Evolutionary conservation across 2,113 vertebrate genomes (phyloP).

Genomic region (Trochalopteron elliotii): DNA sequence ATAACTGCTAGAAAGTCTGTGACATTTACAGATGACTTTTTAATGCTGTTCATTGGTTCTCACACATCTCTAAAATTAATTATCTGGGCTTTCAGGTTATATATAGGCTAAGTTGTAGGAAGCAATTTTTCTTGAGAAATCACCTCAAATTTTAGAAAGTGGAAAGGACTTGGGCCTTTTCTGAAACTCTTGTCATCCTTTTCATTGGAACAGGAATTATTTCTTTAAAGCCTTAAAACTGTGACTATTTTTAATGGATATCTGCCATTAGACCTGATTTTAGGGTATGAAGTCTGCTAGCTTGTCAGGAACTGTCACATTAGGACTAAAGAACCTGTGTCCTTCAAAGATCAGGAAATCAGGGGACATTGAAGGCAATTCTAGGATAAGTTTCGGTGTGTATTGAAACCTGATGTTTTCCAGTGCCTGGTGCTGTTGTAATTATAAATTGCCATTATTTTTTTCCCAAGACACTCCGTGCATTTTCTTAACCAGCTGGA

Average conservation of each 20-base stretch:
- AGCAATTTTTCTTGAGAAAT: background rate
- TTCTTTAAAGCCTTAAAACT: background rate
- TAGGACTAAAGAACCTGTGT: background rate
- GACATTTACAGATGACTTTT: background rate
- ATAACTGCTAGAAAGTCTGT: background rate
- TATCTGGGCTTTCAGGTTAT: background rate
- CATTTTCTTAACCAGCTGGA: background rate
- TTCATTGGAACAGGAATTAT: background rate
- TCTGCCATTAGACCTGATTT: background rate
- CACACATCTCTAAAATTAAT: background rate
- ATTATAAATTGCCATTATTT: constrained; percentile 14
- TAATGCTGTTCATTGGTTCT: background rate
- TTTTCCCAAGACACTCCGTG: background rate
- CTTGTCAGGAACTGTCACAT: background rate
- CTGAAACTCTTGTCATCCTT: background rate
- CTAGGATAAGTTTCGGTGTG: background rate
- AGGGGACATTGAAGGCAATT: background rate
- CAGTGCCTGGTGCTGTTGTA: background rate
- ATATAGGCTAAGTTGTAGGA: background rate
- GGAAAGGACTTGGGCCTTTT: background rate
- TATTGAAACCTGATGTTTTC: background rate
- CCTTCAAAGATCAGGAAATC: background rate
- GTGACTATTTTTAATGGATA: background rate
- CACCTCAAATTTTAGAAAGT: background rate
- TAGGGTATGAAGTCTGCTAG: background rate